Evolutionary conservation across 2,113 vertebrate genomes (phyloP).

Genomic region (Pagrus major): DNA sequence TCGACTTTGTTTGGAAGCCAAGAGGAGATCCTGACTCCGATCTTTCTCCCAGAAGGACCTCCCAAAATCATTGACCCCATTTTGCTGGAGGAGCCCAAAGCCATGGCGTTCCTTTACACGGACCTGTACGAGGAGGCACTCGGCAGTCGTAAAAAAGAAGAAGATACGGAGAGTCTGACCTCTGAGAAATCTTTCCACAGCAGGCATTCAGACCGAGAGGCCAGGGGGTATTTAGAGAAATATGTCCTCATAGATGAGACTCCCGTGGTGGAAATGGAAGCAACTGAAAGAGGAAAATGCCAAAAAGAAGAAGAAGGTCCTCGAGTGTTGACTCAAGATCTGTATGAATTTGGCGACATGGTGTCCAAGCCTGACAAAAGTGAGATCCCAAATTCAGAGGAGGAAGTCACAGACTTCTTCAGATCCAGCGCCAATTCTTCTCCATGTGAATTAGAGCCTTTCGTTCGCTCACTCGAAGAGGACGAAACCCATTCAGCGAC

Average conservation of each 20-base stretch:
- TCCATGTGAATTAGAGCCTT: constrained; percentile 69
- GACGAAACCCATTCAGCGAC: constrained; percentile 7
- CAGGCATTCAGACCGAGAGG: constrained; percentile 89
- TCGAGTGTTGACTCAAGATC: constrained; percentile 56
- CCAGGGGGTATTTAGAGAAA: constrained; percentile 93
- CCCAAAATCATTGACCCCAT: constrained; percentile 87
- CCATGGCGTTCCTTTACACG: constrained; percentile 92
- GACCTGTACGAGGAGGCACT: constrained; percentile 91
- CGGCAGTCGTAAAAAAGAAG: constrained; percentile 84
- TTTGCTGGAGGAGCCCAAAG: constrained; percentile 91
- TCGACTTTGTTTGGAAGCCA: constrained; percentile 87
- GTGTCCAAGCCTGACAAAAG: constrained; percentile 31
- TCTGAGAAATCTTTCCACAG: constrained; percentile 90
- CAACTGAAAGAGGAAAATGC: constrained; percentile 53
- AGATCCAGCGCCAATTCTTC: constrained; percentile 78
- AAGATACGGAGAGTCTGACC: constrained; percentile 87
- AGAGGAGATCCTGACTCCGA: constrained; percentile 88
- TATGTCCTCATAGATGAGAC: constrained; percentile 92
- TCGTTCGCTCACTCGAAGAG: constrained; percentile 44
- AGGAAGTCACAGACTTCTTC: constrained; percentile 82
- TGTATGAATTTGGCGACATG: constrained; percentile 57
- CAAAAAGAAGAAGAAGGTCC: constrained; percentile 46
- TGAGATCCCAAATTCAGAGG: constrained; percentile 38
- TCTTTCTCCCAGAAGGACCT: constrained; percentile 88
- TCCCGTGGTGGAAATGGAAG: constrained; percentile 69